These are phyloP conservation scores for Corythoichthys haematopterus DNA, from an alignment of 2,113 vertebrate genomes.

Conservation along the genomic window DNA sequence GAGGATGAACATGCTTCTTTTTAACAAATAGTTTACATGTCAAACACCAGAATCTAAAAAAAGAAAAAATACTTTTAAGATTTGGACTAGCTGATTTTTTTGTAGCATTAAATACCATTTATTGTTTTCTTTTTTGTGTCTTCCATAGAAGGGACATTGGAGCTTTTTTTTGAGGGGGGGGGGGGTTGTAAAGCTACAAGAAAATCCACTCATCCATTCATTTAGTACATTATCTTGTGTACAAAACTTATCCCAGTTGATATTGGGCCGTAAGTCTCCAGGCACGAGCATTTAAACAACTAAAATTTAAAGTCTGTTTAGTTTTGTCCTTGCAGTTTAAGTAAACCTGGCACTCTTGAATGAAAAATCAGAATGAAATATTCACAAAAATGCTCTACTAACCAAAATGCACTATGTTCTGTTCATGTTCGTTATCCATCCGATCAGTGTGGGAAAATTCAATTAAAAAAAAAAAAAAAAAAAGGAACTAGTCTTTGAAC, in stretches of 20 bases:
- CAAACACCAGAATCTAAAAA: not conserved
- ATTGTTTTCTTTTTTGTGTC: not conserved
- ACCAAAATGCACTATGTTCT: too few relatives aligned
- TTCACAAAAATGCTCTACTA: too few relatives aligned
- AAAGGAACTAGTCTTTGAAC: too few relatives aligned
- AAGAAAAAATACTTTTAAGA: not conserved
- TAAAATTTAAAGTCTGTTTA: too few relatives aligned
- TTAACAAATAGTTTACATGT: not conserved
- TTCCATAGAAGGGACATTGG: not conserved
- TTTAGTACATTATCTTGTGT: not conserved
- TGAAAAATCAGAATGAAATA: too few relatives aligned
- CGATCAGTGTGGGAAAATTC: too few relatives aligned
- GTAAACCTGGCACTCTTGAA: too few relatives aligned
- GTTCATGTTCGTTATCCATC: too few relatives aligned
- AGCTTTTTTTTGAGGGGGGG: too few relatives aligned
- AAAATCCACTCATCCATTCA: not conserved
- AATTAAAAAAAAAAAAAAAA: too few relatives aligned
- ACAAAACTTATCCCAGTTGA: not conserved
- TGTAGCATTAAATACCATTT: not conserved
- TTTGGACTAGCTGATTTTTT: not conserved
- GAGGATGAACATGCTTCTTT: not conserved
- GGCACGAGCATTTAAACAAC: too few relatives aligned
- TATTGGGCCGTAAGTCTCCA: not conserved
- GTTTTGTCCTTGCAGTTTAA: too few relatives aligned
- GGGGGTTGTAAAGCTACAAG: not conserved